Conservation (phyloP, 1,140 invertebrate genomes). For the Drosophila nannoptera region DNA sequence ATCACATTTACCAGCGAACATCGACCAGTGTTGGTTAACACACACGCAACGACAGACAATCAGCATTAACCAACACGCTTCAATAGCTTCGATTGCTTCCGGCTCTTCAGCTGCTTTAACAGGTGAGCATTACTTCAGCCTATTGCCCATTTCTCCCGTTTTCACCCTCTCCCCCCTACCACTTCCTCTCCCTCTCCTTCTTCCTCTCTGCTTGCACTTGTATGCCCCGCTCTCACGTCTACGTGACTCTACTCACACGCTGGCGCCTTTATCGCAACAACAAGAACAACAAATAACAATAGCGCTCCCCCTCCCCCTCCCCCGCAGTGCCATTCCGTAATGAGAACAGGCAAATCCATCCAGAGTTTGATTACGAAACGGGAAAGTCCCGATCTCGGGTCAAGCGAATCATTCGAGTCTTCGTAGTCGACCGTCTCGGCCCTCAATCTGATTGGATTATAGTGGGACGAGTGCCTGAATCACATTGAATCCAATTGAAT, state of each 20-base stretch:
- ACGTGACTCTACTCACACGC: slow-evolving; percentile 41
- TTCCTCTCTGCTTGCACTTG: not conserved
- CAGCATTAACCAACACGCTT: slow-evolving; percentile 23
- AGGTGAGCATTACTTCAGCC: slow-evolving; percentile 15
- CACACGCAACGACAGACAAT: slow-evolving; percentile 29
- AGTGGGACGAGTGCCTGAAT: too few species aligned
- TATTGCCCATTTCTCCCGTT: not conserved
- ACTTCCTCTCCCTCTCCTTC: not conserved
- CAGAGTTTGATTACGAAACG: too few species aligned
- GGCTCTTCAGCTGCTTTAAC: slow-evolving; percentile 28
- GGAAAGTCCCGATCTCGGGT: too few species aligned
- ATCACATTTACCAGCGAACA: not conserved
- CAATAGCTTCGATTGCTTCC: slow-evolving; percentile 10
- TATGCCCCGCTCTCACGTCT: not conserved
- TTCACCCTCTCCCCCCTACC: not conserved
- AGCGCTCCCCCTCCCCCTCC: not conserved
- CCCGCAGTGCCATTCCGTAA: not conserved
- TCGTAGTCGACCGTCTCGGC: too few species aligned
- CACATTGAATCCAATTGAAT: too few species aligned
- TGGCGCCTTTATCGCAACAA: slow-evolving; percentile 30
- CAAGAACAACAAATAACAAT: not conserved
- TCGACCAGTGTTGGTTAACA: slow-evolving; percentile 36
- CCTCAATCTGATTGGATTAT: too few species aligned
- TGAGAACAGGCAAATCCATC: too few species aligned
- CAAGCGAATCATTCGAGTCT: too few species aligned